Conservation (phyloP, 2,113 vertebrate species). For the Hippocampus guttulatus region DNA sequence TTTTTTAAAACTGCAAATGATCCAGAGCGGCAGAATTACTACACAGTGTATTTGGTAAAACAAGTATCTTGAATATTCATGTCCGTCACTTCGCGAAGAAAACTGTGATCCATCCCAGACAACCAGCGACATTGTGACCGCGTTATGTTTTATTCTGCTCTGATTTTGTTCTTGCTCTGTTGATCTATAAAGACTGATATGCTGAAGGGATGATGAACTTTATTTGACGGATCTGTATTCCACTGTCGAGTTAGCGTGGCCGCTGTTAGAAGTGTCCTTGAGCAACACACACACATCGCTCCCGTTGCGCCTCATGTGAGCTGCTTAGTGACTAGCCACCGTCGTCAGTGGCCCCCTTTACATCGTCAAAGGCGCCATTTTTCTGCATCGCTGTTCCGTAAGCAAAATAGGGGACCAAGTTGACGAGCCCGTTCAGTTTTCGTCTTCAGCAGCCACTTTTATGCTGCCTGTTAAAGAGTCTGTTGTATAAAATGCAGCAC, state of each 20-base stretch:
- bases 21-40: slow-evolving; percentile 31
- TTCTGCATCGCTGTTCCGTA: too few species aligned
- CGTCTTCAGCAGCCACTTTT: too few species aligned
- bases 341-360: background rate
- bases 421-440: too few species aligned
- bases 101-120: slow-evolving; percentile 37
- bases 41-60: slow-evolving; percentile 20
- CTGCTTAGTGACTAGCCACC: background rate
- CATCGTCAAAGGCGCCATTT: too few species aligned
- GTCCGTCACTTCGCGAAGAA: slow-evolving; percentile 39
- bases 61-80: slow-evolving; percentile 31
- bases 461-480: too few species aligned
- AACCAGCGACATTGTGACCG: slow-evolving; percentile 24
- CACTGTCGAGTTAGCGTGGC: slow-evolving; percentile 25
- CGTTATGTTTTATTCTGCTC: slow-evolving; percentile 7
- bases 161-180: slow-evolving; percentile 16
- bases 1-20: slow-evolving; percentile 61
- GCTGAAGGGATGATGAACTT: slow-evolving; percentile 34
- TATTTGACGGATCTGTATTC: slow-evolving; percentile 46
- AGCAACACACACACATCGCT: background rate
- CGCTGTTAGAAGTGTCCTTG: background rate
- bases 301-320: background rate
- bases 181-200: slow-evolving; percentile 40
- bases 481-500: too few species aligned
- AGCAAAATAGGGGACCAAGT: too few species aligned